A percentile compares a stretch with the other conserved stretches of the same genome.
These are phyloP conservation scores for Agapornis roseicollis DNA, from an alignment of 2,113 vertebrate species.

Conservation along the genomic window DNA sequence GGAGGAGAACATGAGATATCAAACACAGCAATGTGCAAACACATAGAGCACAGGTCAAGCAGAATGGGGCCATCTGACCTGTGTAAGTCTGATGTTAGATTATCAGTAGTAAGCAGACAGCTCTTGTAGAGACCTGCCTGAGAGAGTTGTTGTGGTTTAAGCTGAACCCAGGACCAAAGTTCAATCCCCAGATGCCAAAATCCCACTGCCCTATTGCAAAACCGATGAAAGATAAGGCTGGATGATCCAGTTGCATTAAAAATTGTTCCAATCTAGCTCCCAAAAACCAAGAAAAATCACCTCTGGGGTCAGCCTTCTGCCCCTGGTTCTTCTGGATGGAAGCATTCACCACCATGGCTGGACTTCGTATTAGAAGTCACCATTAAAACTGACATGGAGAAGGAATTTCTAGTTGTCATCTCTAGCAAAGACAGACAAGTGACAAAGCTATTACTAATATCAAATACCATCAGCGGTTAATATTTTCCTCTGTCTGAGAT, in stretches of 20 bases:
- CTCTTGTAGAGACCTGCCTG: neutral
- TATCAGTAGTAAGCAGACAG: neutral
- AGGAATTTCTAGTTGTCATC: neutral
- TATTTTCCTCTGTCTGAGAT: neutral
- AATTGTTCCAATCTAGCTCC: neutral
- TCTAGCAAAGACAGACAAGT: neutral
- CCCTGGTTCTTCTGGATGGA: neutral
- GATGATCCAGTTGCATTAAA: neutral
- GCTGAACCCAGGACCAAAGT: neutral
- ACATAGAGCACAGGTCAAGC: neutral
- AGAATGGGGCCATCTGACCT: neutral
- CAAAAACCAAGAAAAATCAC: neutral
- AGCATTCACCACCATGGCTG: neutral
- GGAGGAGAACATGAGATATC: neutral
- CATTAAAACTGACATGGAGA: neutral
- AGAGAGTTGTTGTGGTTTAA: neutral
- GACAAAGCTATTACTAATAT: neutral
- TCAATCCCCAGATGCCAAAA: neutral
- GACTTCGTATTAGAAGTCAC: neutral
- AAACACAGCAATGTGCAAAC: neutral
- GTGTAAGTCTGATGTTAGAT: neutral
- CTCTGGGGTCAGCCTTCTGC: neutral
- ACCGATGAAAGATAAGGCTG: neutral
- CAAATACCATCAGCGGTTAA: neutral
- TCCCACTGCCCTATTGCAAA: neutral